Evolutionary conservation across 1,140 invertebrate species (phyloP).

Genomic region (Leptinotarsa defecta): DNA sequence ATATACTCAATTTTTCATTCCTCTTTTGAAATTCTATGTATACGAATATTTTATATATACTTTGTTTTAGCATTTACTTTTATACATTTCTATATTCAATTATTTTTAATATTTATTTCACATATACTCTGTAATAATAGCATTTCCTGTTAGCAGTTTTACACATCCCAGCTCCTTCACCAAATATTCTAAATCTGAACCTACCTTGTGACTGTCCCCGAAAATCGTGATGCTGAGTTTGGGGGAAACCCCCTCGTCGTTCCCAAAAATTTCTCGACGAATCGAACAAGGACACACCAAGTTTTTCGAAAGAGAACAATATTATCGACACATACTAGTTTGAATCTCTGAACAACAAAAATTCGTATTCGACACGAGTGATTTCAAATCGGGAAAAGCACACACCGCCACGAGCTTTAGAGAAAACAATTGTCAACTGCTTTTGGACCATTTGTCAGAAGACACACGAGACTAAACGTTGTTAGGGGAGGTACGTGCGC

Average conservation of each 20-base stretch:
- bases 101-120: too few species aligned
- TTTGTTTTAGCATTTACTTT: too few species aligned
- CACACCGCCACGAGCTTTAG: constrained; percentile 15
- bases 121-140: too few species aligned
- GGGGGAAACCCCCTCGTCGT: constrained; percentile 44
- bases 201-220: constrained; percentile 55
- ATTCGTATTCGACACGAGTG: too few species aligned
- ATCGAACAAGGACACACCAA: constrained; percentile 14
- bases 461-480: constrained; percentile 48
- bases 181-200: neutral
- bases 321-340: too few species aligned
- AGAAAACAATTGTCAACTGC: constrained; percentile 29
- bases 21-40: too few species aligned
- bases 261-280: constrained; percentile 11
- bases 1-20: too few species aligned
- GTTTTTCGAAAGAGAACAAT: neutral
- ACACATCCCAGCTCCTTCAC: too few species aligned
- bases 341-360: too few species aligned
- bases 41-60: too few species aligned
- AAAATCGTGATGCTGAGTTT: constrained; percentile 54
- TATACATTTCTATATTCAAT: too few species aligned
- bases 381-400: constrained; percentile 4
- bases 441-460: constrained; percentile 30
- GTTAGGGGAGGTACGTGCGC: constrained; percentile 51
- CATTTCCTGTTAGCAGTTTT: too few species aligned